Evolutionary conservation across 2,797 vertebrate species (phyloP).

Genomic region (Columba guinea): DNA sequence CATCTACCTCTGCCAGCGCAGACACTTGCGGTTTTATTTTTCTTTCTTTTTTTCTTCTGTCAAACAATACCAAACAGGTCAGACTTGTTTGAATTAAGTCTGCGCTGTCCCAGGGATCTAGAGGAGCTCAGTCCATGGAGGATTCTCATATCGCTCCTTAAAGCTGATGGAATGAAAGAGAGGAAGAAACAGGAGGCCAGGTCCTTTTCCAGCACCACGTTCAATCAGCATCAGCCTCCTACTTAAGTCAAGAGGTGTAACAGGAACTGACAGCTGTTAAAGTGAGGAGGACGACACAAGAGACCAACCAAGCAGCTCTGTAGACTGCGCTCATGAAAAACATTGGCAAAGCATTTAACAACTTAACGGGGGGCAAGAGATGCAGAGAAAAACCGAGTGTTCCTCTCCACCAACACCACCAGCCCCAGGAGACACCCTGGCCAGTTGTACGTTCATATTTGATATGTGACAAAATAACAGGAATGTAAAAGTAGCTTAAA

Average conservation of each 20-base stretch:
- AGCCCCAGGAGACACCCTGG: conserved; percentile 24
- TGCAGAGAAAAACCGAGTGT: background rate
- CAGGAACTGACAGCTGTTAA: conserved; percentile 68
- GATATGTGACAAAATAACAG: conserved; percentile 21
- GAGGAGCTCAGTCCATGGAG: background rate
- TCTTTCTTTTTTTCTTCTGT: background rate
- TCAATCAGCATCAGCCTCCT: conserved; percentile 44
- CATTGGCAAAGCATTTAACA: background rate
- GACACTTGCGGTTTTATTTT: background rate
- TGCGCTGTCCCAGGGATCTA: background rate
- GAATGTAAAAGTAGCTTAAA: conserved; percentile 48
- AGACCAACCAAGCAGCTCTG: conserved; percentile 22
- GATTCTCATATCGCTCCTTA: conserved; percentile 41
- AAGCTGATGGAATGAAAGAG: background rate
- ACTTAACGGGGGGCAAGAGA: background rate
- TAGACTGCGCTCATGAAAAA: background rate
- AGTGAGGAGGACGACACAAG: background rate
- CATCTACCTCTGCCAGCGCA: background rate
- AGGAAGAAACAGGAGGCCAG: background rate
- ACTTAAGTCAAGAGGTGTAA: conserved; percentile 48
- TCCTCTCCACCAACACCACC: background rate
- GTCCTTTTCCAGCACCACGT: conserved; percentile 64
- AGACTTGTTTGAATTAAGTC: conserved; percentile 9
- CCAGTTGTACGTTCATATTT: conserved; percentile 35
- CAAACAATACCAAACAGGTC: conserved; percentile 30